Conservation (phyloP, 2,888 invertebrate genomes). For the Noctua janthe region DNA sequence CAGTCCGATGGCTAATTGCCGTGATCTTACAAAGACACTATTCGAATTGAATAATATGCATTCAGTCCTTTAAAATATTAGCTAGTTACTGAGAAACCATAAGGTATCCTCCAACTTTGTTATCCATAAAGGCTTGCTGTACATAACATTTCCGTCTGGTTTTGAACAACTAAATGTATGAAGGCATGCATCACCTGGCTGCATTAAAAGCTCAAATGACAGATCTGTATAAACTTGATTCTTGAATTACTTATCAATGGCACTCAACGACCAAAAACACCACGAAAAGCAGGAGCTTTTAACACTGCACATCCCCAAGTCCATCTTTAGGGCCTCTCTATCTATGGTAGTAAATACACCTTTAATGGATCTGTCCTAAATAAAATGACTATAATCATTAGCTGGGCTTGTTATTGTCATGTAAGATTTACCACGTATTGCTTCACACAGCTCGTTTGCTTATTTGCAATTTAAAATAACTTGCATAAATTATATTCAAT, state of each 20-base stretch:
- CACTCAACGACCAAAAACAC: not conserved
- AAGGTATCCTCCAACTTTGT: slow-evolving; percentile 16
- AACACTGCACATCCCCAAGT: slow-evolving; percentile 5
- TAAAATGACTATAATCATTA: slow-evolving; percentile 62
- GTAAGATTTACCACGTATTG: slow-evolving; percentile 66
- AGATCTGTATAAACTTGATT: slow-evolving; percentile 5
- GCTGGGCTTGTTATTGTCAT: slow-evolving; percentile 69
- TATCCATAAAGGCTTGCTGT: not conserved
- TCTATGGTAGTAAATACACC: slow-evolving; percentile 64
- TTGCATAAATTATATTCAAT: slow-evolving; percentile 67
- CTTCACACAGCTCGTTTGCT: slow-evolving; percentile 63
- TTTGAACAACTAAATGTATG: not conserved
- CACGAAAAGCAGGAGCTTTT: not conserved
- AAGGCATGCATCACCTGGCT: slow-evolving; percentile 1
- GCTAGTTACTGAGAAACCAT: slow-evolving; percentile 7
- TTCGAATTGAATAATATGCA: slow-evolving; percentile 53
- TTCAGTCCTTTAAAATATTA: slow-evolving; percentile 45
- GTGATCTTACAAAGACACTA: slow-evolving; percentile 72
- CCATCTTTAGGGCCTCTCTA: slow-evolving; percentile 42
- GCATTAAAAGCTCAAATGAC: not conserved
- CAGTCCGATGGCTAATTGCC: slow-evolving; percentile 84
- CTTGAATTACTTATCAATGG: slow-evolving; percentile 1
- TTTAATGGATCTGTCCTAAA: slow-evolving; percentile 72
- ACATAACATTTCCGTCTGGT: not conserved
- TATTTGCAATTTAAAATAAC: slow-evolving; percentile 74